These are phyloP conservation scores for Aelia acuminata DNA, from an alignment of 2,888 invertebrate genomes.

Conservation along the genomic window DNA sequence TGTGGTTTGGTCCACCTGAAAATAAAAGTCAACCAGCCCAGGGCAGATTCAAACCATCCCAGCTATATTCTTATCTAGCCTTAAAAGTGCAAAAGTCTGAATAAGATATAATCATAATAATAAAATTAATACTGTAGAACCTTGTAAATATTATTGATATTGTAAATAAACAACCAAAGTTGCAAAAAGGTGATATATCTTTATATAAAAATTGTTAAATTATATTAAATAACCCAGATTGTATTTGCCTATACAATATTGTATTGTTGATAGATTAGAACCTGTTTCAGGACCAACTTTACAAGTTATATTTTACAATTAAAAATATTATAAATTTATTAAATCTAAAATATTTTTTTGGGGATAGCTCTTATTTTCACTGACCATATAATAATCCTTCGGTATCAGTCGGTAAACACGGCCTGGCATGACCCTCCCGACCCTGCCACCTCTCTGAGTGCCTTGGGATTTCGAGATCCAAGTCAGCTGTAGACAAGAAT, in stretches of 20 bases:
- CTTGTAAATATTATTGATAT: too few relatives aligned
- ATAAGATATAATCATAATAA: background rate
- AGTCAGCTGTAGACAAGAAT: slow-evolving; percentile 80
- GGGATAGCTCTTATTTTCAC: slow-evolving; percentile 54
- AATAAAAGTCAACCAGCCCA: too few relatives aligned
- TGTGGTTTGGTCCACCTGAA: too few relatives aligned
- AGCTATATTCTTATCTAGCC: too few relatives aligned
- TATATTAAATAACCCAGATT: background rate
- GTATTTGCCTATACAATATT: background rate
- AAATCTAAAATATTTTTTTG: too few relatives aligned
- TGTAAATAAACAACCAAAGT: too few relatives aligned
- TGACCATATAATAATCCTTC: slow-evolving; percentile 76
- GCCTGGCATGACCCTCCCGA: slow-evolving; percentile 89
- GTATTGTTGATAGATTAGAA: background rate
- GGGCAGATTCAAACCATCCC: too few relatives aligned
- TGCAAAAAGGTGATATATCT: background rate
- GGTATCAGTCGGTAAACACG: slow-evolving; percentile 87
- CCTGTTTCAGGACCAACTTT: background rate
- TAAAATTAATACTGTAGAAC: background rate
- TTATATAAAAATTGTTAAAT: background rate
- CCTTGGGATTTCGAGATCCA: slow-evolving; percentile 95
- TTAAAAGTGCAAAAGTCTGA: too few relatives aligned
- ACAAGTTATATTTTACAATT: background rate
- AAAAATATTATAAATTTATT: background rate
- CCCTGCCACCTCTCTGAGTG: slow-evolving; percentile 90